Base-by-base conservation (phyloP, 2,113 vertebrate species). In the Orycteropus afer region DNA sequence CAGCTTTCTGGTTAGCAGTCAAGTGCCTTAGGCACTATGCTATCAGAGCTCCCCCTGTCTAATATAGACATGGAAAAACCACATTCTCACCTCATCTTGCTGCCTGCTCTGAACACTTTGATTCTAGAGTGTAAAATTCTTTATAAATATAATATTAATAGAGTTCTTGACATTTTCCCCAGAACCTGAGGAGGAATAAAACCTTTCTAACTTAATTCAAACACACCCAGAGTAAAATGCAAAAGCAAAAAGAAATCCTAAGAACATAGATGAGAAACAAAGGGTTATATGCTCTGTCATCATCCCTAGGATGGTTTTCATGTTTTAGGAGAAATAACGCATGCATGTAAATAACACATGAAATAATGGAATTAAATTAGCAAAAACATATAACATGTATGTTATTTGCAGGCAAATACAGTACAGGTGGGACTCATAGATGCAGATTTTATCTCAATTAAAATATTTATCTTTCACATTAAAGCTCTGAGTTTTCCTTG, bases 241-340 rank as follows among this genome's bases (percentile, higher is more conserved):
- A 53, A 34, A 67, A 80, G 49, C 32, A n/a, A 37, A 74, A 42
- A 53, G 53, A 85, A 93, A 80, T 34, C 47, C 7, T 6, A 18
- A 23, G 63, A 59, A 34, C 18, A 76, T 49, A 29, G 29, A 29
- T 5, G 6, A 45, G 27, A 51, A 34, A 85, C 57, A 47, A 11
- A 22, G 15, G 13, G 27, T 20, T n/a, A 0, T n/a, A 0, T 29
- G 55, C 37, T n/a, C 12, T 4, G 3, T 51, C 4, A 0, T 9
- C 13, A 9, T 92, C 49, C 59, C 49, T 22, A 59, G 42, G 45
- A 32, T 69, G 37, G 27, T 29, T 61, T 61, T 25, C 29, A 3
- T 61, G 51, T 53, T 53, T 53, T 53, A 11, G 8, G 9, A 53
- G 51, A 53, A 11, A 53, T n/a, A n/a, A n/a, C n/a, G n/a, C n/a